Evolutionary conservation across 2,797 vertebrate genomes (phyloP).

Genomic region (Neopelma chrysocephalum): DNA sequence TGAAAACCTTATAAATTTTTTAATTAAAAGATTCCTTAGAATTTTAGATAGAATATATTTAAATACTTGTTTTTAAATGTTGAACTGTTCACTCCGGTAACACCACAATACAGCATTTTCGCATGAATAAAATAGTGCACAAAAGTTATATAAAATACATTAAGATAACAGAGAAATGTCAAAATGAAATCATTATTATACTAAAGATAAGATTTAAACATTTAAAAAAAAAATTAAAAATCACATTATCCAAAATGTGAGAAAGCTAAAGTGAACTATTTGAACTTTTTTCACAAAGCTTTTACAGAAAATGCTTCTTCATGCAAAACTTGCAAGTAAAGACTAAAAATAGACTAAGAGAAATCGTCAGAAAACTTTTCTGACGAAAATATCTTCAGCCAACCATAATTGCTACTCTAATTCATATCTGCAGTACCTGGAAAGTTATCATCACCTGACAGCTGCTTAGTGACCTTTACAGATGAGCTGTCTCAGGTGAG

Average conservation of each 20-base stretch:
- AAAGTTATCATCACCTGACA: neutral
- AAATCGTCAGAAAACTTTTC: neutral
- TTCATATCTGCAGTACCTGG: neutral
- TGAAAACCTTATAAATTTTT: neutral
- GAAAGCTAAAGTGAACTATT: neutral
- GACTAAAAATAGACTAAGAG: neutral
- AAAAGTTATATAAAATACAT: neutral
- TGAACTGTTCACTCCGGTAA: neutral
- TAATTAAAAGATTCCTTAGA: neutral
- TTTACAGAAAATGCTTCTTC: neutral
- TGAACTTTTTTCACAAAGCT: neutral
- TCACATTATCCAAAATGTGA: neutral
- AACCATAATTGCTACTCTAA: neutral
- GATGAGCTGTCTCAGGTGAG: neutral
- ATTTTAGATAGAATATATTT: neutral
- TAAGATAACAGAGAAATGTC: neutral
- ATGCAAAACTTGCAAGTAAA: neutral
- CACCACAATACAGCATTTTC: neutral
- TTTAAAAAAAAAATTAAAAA: neutral
- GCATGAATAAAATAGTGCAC: neutral
- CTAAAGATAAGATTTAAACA: neutral
- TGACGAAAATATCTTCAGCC: neutral
- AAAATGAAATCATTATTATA: neutral
- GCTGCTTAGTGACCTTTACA: neutral
- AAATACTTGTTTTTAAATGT: neutral